These are phyloP conservation scores for Serranus cabrilla DNA, from an alignment of 2,797 vertebrate genomes.

Conservation along the genomic window DNA sequence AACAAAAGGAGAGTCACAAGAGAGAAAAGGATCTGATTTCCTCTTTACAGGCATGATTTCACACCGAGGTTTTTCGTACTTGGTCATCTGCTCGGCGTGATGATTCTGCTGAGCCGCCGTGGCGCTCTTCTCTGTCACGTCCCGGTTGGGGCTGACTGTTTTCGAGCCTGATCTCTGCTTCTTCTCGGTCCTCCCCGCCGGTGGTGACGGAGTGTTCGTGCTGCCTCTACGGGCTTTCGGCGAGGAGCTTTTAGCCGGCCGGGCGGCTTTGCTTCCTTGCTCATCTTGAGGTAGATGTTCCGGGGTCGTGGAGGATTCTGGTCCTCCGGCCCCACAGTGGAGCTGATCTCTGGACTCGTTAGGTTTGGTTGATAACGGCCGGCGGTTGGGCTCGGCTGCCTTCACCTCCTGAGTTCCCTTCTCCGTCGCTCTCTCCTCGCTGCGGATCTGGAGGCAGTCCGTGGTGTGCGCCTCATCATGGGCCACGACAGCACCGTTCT, in stretches of 20 bases:
- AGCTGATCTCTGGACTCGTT: constrained; percentile 74
- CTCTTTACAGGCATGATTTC: neutral
- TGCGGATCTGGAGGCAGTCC: constrained; percentile 87
- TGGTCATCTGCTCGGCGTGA: constrained; percentile 83
- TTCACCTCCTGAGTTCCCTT: constrained; percentile 72
- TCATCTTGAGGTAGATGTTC: constrained; percentile 88
- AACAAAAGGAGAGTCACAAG: neutral
- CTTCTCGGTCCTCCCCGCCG: constrained; percentile 82
- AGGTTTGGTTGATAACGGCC: constrained; percentile 64
- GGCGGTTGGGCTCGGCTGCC: constrained; percentile 66
- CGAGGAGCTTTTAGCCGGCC: constrained; percentile 79
- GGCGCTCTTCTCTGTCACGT: constrained; percentile 70
- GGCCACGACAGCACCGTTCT: constrained; percentile 64
- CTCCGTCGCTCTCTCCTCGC: constrained; percentile 76
- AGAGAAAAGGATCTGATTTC: neutral
- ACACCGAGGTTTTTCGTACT: constrained; percentile 63
- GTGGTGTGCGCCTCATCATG: constrained; percentile 79
- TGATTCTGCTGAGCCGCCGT: constrained; percentile 74
- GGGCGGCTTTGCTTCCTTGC: constrained; percentile 74
- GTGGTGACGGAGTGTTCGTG: constrained; percentile 73
- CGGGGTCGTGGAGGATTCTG: constrained; percentile 57
- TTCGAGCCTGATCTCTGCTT: constrained; percentile 82
- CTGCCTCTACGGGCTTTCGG: constrained; percentile 79
- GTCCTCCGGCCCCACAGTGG: constrained; percentile 47
- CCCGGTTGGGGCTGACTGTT: constrained; percentile 81